phyloP scores from a whole-genome alignment of 2,113 vertebrate species.

The Manacus vitellinus region DNA sequence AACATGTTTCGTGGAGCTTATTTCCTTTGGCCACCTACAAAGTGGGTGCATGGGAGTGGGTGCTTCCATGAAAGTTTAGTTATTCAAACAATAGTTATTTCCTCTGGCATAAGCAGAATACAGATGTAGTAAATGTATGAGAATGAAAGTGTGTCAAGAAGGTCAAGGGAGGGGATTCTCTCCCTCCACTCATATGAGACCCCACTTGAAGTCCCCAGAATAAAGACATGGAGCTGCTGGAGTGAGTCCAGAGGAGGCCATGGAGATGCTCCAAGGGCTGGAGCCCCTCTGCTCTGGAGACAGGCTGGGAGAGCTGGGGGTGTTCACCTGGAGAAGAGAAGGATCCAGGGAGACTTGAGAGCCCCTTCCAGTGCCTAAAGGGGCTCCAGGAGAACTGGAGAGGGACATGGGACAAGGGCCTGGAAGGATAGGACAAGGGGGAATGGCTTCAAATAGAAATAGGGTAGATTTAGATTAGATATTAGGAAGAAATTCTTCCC shows the following conservation, averaged over 20 bases:
- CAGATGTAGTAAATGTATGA: neutral
- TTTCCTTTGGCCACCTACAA: neutral
- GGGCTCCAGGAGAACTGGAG: neutral
- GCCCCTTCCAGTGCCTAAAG: neutral
- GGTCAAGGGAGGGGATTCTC: neutral
- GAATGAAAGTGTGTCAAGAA: neutral
- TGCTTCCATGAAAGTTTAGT: neutral
- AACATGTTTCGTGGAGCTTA: neutral
- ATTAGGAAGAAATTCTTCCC: rapidly evolving
- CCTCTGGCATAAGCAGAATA: neutral
- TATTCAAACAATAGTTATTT: neutral
- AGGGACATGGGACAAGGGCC: neutral
- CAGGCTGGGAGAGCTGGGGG: neutral
- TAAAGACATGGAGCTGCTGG: neutral
- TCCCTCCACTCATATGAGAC: too few relatives aligned
- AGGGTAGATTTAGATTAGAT: rapidly evolving
- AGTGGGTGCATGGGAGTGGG: rapidly evolving
- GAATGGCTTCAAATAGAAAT: neutral
- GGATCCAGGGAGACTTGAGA: neutral
- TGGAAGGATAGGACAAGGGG: neutral
- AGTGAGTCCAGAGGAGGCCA: rapidly evolving
- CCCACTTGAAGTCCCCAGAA: rapidly evolving
- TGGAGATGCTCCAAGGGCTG: rapidly evolving
- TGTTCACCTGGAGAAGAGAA: neutral
- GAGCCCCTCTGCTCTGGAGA: neutral